Evolutionary conservation across 2,797 vertebrate genomes (phyloP).

Genomic region (Sitta carolinensis): DNA sequence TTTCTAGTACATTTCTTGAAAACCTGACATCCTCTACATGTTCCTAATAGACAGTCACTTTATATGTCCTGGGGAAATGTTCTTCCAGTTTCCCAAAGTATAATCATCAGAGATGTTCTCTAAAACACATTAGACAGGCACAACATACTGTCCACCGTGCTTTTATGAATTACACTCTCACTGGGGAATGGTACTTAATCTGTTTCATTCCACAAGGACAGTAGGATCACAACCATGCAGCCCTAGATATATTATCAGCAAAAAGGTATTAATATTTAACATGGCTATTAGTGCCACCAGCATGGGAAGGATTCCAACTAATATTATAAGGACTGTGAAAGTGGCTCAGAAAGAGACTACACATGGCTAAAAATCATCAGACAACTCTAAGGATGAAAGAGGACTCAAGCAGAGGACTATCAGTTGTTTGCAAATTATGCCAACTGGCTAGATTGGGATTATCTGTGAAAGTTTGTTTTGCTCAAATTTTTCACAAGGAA

Average conservation of each 20-base stretch:
- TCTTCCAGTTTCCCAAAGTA: conserved; percentile 45
- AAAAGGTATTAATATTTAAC: conserved; percentile 39
- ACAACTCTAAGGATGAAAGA: background rate
- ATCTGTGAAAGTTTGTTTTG: background rate
- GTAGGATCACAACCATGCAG: background rate
- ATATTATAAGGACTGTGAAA: background rate
- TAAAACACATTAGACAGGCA: conserved; percentile 22
- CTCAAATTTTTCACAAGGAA: background rate
- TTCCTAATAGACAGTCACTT: conserved; percentile 34
- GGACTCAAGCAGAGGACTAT: background rate
- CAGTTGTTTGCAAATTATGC: background rate
- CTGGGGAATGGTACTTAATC: background rate
- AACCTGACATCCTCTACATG: conserved; percentile 2
- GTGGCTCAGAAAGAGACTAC: background rate
- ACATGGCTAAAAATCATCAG: background rate
- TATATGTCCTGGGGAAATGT: background rate
- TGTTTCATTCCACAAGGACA: background rate
- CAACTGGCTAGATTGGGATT: background rate
- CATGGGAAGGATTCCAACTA: background rate
- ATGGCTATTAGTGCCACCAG: background rate
- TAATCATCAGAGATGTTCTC: conserved; percentile 25
- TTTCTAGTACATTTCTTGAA: conserved; percentile 20
- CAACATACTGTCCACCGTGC: background rate
- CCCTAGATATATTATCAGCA: background rate
- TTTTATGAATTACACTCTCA: conserved; percentile 15